Base-by-base conservation (phyloP, 2,888 invertebrate species). In the Anorthoa munda region DNA sequence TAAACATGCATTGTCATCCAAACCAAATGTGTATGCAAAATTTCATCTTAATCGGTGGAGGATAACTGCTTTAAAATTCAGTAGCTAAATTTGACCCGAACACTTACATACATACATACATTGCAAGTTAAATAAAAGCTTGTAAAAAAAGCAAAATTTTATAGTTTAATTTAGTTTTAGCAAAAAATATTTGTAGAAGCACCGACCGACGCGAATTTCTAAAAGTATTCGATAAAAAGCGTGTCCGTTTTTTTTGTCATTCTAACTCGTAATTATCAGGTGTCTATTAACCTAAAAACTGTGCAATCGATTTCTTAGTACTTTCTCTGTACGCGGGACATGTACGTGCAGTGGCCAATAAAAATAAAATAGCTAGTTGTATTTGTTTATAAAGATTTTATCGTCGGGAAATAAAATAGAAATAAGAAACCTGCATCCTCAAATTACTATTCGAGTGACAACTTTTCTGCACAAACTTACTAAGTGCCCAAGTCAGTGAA, bases 281-380 rank as follows among this genome's bases (percentile, higher is more conserved):
- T 73, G 77, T 72, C 80, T 75, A 79, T 88, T 82, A 88, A 85
- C 81, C 84, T 69, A 81, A 81, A 88, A 85, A 82, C 69, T 70
- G 64, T 59, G 65, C 76, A 81, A 72, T 84, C 81, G 79, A 79
- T 84, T 85, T 79, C 79, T 84, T 81, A 70, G 73, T 74, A 83
- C 87, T 87, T 88, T 86, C 85, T 85, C 88, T 87, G 56, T 56
- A 67, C 67, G 66, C 65, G 23, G 59, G 75, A 66, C 77, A 66
- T 66, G 77, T 77, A 81, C 68, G 48, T 45, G 58, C 46, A 39
- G 48, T 66, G 55, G 31, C 66, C 75, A 74, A 67, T 65, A 60
- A 53, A n/a, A 83, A 83, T 67, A 83, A 70, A 79, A 67, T 65
- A 51, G 23, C 68, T 7, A 63, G 23, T 66, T 50, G 45, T 72